A percentile compares a stretch with the other conserved stretches of the same genome.
Evolutionary conservation across 2,113 vertebrate species (phyloP).

Genomic region (Strix aluco): DNA sequence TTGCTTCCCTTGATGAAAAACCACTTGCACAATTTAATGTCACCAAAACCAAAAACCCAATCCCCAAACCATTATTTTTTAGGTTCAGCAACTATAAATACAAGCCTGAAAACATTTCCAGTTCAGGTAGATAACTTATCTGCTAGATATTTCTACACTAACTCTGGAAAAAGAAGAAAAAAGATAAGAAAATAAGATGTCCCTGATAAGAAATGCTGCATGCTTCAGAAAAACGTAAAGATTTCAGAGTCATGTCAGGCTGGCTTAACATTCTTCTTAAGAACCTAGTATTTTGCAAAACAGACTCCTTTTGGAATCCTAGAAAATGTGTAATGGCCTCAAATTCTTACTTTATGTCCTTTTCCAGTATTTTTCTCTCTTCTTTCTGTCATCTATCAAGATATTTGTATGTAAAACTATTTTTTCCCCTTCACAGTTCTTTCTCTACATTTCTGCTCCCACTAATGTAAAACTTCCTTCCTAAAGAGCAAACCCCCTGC

Average conservation of each 20-base stretch:
- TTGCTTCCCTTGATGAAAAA: not conserved
- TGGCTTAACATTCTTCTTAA: not conserved
- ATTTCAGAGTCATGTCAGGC: not conserved
- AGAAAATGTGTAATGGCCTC: not conserved
- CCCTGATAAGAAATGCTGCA: not conserved
- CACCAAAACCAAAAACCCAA: too few relatives aligned
- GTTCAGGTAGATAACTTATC: not conserved
- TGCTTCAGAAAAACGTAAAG: not conserved
- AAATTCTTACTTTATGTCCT: not conserved
- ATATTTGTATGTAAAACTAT: not conserved
- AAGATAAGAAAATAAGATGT: not conserved
- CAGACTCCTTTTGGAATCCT: not conserved
- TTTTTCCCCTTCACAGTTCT: not conserved
- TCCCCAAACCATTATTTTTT: not conserved
- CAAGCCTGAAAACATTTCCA: not conserved
- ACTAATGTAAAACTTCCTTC: not conserved
- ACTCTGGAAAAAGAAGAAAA: not conserved
- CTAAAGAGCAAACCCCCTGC: not conserved
- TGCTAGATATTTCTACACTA: not conserved
- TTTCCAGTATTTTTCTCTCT: not conserved
- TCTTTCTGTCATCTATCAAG: constrained; percentile 4
- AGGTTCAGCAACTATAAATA: not conserved
- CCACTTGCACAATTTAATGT: not conserved
- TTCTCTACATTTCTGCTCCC: not conserved
- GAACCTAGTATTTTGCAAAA: not conserved